Evolutionary conservation across 2,888 invertebrate species (phyloP), one percentile per base, ranked within the genome.

Genomic region (Heliconius cydno): DNA sequence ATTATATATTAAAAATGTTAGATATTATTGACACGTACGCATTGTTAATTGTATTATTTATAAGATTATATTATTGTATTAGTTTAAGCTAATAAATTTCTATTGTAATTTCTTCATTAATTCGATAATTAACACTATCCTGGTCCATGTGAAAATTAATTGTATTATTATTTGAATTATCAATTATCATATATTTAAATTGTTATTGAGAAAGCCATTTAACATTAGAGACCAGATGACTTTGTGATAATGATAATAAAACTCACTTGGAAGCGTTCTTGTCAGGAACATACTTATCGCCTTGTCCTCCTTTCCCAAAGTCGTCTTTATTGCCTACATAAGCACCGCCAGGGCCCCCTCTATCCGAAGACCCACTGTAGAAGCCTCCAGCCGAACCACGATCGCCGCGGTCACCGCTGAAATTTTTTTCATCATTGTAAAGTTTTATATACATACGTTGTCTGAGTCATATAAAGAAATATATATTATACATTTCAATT

Each of bases 381-480:
- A 90, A 91, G 13, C 94, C 94, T 15, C 85, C 86, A 77, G 86
- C 84, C 1, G 80, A 63, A 1, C 84, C 81, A 30, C 84, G 83
- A 73, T 84, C 83, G n/a, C 86, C 87, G 9, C 85, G 85, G 79
- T 85, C 87, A 41, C 87, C 85, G 41, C 85, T 85, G 76, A 57
- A 80, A 83, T 60, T 13, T 2, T 71, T 71, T 71, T 72, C 7
- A 22, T 52, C 19, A 52, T 52, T 52, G 7, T 52, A 22, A 52
- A 52, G 7, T 52, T 52, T 52, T 6, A 46, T 6, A 6, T 5
- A 46, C 19, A 46, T 46, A 52, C 46, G 6, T 2, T 19, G 19
- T 19, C 46, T 6, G 46, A 52, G 6, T 52, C 12, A 30, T 63
- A 13, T 5, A n/a, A 3, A 22, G n/a, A 19, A 22, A 15, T 57